phyloP scores from a whole-genome alignment of 2,113 vertebrate species.

The Ciconia stormi region DNA sequence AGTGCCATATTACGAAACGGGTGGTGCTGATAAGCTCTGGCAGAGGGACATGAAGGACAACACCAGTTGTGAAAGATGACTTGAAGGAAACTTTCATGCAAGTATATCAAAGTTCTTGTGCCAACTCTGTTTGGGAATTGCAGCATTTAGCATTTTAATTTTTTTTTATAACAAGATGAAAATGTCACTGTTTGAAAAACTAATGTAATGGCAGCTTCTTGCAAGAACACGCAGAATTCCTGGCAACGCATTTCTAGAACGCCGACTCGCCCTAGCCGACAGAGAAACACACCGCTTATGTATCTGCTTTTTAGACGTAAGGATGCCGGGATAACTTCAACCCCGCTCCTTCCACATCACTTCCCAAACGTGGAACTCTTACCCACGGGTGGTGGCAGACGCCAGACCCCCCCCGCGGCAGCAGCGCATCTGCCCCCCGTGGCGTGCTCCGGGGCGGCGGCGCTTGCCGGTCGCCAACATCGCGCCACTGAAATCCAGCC shows the following conservation, averaged over 20 bases:
- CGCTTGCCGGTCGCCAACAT: no score
- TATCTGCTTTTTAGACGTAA: rapidly evolving
- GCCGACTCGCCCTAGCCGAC: neutral
- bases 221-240: neutral
- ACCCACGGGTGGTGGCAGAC: neutral
- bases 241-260: neutral
- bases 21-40: neutral
- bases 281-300: rapidly evolving
- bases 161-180: neutral
- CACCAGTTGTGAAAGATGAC: neutral
- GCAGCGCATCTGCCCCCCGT: neutral
- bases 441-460: neutral
- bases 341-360: neutral
- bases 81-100: neutral
- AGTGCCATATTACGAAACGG: neutral
- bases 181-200: neutral
- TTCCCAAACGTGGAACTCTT: rapidly evolving
- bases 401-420: neutral
- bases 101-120: neutral
- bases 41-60: neutral
- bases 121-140: neutral
- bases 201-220: neutral
- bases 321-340: neutral
- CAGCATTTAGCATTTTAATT: neutral
- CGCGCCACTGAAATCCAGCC: no score